Base-by-base conservation (phyloP, 2,797 vertebrate species). In the Xerus rutilus region DNA sequence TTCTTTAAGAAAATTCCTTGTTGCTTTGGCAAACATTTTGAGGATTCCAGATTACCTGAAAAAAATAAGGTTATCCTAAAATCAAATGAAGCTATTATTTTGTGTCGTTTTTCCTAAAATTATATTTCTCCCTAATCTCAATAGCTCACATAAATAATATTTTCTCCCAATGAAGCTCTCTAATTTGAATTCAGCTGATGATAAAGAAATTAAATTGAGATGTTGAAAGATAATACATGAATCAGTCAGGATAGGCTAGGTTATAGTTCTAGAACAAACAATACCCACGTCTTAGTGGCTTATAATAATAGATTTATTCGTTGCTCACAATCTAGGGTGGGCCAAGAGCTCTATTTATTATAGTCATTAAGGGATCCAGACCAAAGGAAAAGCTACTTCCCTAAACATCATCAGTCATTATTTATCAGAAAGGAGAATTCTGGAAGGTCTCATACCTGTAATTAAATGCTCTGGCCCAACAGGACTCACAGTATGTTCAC, bases 21-120 rank as follows among this genome's bases (percentile, higher is more conserved):
- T 99, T 69, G 99, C 99, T 96, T 99, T 99, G 94, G 99, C 99
- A 98, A 99, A 99, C 99, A 99, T 99, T 86, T 97, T 97, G 12
- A n/a, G 47, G 18, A 76, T 94, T 96, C 69, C 72, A 74, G 65
- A 94, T 95, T 74, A 89, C 83, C 98, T 98, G 93, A 96, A 81
- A 95, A 97, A 28, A 92, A 83, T 45, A 47, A 76, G 83, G 0
- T 15, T 77, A 54, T 76, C 77, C 62, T 70, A 84, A 96, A 78
- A 52, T 93, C 62, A 86, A 94, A 76, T 0, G 25, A n/a, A 69
- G 94, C 73, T 30, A 94, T 74, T 91, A 93, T 89, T 96, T 92
- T n/a, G n/a, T 54, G 20, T 28, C 0, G 14, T 76, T 92, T 84
- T 57, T 54, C 14, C 49, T 89, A 86, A 92, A 89, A 83, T 86